Evolutionary conservation across 2,888 invertebrate genomes (phyloP), one percentile per base, ranked within the genome.

Genomic region (Melangyna quadrimaculata): DNA sequence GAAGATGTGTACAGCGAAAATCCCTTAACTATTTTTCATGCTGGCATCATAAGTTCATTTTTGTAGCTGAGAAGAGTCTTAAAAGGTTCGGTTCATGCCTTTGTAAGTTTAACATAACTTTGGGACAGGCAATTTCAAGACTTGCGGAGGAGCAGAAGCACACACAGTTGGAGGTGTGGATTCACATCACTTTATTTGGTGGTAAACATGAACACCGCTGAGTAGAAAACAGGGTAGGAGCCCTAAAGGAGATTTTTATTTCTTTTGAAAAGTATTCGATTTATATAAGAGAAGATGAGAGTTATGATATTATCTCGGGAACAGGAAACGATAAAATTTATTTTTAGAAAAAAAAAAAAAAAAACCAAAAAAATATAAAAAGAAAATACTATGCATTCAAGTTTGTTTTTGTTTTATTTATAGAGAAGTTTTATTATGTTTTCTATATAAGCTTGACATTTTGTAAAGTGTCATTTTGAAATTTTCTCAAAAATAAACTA

Each of bases 21-120:
- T 80, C 72, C 72, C 80, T 67, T 67, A 80, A 84, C 75, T 77
- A 79, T 80, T 80, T 72, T 32, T 80, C 75, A 84, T 84, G 71
- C 59, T 69, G 80, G 80, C 43, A 77, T 73, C 84, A 81, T 77
- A 81, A 77, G 72, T 75, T 86, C 45, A 77, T 73, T 80, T 86
- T 72, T 75, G 45, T 61, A 45, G 43, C 29, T 29, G 29, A 45
- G 65, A 69, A 37, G 45, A 71, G 65, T 72, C 65, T 79, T 57
- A 73, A 78, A 83, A 74, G 65, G 51, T 72, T 79, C 55, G 57
- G 65, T 75, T 83, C 75, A 80, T 77, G 72, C 40, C 72, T 72
- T 77, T 80, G 71, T 75, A 80, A 75, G 70, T 84, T 80, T 61
- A 80, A 77, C 72, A 84, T 48, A 80, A 80, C 75, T 80, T 75